Evolutionary conservation across 2,888 invertebrate species (phyloP).

Genomic region (Palloptera scutellata): DNA sequence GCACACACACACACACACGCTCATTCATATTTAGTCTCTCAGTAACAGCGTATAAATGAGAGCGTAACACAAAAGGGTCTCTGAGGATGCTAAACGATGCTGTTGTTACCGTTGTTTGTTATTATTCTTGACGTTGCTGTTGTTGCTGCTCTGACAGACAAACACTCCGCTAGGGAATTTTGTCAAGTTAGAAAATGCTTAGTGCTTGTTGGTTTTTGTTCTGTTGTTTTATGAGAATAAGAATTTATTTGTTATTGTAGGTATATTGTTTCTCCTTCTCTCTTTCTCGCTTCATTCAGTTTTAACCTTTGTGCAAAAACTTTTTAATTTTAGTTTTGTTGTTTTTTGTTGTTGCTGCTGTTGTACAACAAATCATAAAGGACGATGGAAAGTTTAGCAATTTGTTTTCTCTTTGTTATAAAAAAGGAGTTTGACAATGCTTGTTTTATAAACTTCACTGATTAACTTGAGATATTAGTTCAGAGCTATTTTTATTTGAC

Average conservation of each 20-base stretch:
- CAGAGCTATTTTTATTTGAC: neutral
- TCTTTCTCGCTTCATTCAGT: neutral
- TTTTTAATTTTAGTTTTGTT: neutral
- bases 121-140: slow-evolving; percentile 10
- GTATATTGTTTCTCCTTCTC: neutral
- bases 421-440: slow-evolving; percentile 10
- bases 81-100: slow-evolving; percentile 9
- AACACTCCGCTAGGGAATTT: slow-evolving; percentile 16
- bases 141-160: slow-evolving; percentile 31
- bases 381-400: neutral
- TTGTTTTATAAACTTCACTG: slow-evolving; percentile 21
- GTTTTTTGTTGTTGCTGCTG: neutral
- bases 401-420: slow-evolving; percentile 1
- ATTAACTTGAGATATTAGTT: slow-evolving; percentile 15
- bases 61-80: neutral
- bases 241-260: neutral
- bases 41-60: neutral
- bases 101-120: slow-evolving; percentile 4
- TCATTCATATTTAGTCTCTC: too few species aligned
- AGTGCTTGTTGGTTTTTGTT: neutral
- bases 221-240: neutral
- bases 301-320: neutral
- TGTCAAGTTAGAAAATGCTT: neutral
- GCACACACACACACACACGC: too few species aligned
- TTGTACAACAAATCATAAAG: neutral